Evolutionary conservation across 2,113 vertebrate genomes (phyloP), one percentile per base, ranked within the genome.

Genomic region (Cheirogaleus medius): DNA sequence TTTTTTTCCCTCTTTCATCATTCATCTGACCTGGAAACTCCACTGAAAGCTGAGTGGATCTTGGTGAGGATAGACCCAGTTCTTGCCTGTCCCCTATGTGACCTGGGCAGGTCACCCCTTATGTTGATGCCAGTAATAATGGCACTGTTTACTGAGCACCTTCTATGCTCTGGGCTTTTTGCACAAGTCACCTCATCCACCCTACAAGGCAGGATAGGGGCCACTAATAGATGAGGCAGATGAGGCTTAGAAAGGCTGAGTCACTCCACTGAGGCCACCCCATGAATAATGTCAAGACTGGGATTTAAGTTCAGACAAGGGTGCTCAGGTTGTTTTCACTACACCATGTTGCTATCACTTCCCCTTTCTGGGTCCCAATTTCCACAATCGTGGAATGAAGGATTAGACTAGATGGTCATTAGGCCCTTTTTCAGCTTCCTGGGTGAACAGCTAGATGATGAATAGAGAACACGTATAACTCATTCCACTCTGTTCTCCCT

Each of bases 151-250:
- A 47, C 54, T 74, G 32, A 87, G 56, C 5, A 42, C 34, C 64
- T 76, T 1, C 66, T 60, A 11, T 18, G 17, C 56, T 12, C 73
- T 93, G 82, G 83, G 52, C 27, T n/a, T 37, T 63, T 49, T 12
- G n/a, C 66, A 49, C 13, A 15, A 14, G 39, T 90, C 25, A n/a
- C 11, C 44, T 37, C 6, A 21, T 8, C 56, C 14, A 25, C 3
- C 10, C 17, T 10, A 5, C 0, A 13, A n/a, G 58, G 78, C 0
- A 32, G 34, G 14, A n/a, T 37, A 44, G 68, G 27, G 5, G 2
- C 3, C 44, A 39, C 47, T 42, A 8, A 9, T n/a, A 54, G 44
- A 32, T 5, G 32, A 21, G 17, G 39, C 21, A 63, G 27, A 39
- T 14, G 27, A 84, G 44, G n/a, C 52, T 71, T 54, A 42, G 76